These are phyloP conservation scores for Phortica magna DNA, from an alignment of 2,888 invertebrate genomes.

Conservation along the genomic window DNA sequence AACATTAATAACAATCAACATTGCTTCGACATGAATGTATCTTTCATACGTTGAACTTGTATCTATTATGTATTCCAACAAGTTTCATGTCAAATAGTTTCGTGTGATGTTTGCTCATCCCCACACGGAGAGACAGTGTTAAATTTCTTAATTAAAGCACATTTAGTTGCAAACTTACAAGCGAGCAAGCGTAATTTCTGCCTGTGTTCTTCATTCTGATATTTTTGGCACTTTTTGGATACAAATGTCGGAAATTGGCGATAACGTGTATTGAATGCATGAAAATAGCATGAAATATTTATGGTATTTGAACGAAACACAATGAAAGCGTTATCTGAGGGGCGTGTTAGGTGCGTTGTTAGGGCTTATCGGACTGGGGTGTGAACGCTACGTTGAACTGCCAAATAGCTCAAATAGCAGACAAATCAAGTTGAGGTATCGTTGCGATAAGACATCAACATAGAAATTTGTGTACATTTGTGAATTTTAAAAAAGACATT, in stretches of 20 bases:
- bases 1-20: not conserved
- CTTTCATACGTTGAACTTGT: no score
- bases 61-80: no score
- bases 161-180: not conserved
- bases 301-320: not conserved
- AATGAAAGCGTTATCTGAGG: not conserved
- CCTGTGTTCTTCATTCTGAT: no score
- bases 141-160: conserved; percentile 2
- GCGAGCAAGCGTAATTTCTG: not conserved
- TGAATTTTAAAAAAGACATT: no score
- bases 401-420: not conserved
- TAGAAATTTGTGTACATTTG: no score
- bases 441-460: no score
- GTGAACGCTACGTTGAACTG: not conserved
- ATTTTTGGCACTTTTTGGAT: not conserved
- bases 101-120: no score
- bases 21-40: no score
- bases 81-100: no score
- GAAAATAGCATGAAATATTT: not conserved
- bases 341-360: not conserved
- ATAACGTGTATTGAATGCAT: not conserved
- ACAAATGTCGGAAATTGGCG: not conserved
- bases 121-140: not conserved
- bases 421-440: no score
- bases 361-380: not conserved